phyloP scores from a whole-genome alignment of 1,140 invertebrate genomes.

The Zaprionus nigranus region DNA sequence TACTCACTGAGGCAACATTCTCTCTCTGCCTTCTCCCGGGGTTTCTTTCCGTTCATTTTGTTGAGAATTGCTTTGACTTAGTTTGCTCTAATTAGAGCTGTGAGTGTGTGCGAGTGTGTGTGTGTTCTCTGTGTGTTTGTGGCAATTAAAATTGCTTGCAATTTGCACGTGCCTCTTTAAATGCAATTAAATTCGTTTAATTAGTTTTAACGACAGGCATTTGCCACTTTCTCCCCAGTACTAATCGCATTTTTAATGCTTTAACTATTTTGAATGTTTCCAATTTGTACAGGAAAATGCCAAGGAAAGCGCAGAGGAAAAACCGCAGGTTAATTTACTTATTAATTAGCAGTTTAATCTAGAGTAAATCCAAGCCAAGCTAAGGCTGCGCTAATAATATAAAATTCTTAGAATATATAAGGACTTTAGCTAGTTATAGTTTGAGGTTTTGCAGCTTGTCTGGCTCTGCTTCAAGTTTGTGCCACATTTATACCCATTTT shows the following conservation, averaged over 20 bases:
- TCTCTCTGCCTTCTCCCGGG: not conserved
- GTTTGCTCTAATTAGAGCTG: slow-evolving; percentile 45
- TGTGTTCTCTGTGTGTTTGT: slow-evolving; percentile 14
- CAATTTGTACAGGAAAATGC: not conserved
- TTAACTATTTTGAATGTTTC: slow-evolving; percentile 5
- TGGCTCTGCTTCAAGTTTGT: not conserved
- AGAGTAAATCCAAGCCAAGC: not conserved
- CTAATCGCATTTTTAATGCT: slow-evolving; percentile 40
- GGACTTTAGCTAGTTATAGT: not conserved
- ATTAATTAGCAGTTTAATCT: not conserved
- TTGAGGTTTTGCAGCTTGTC: not conserved
- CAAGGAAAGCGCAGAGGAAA: not conserved
- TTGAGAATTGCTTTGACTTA: slow-evolving; percentile 23
- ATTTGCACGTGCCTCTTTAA: slow-evolving; percentile 56
- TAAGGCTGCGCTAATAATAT: not conserved
- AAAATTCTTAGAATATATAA: not conserved
- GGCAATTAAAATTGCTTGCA: slow-evolving; percentile 54
- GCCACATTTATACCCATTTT: not conserved
- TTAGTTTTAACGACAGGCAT: slow-evolving; percentile 53
- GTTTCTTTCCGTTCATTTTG: slow-evolving; percentile 3
- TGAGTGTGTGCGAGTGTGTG: slow-evolving; percentile 4
- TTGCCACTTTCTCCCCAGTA: slow-evolving; percentile 30
- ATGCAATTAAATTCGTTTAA: slow-evolving; percentile 55
- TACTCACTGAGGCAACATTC: slow-evolving; percentile 24
- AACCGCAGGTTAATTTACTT: not conserved